Percentiles rank a stretch among this genome's conserved stretches.
Evolutionary conservation across 1,140 invertebrate genomes (phyloP).

Genomic region (Sinella curviseta): DNA sequence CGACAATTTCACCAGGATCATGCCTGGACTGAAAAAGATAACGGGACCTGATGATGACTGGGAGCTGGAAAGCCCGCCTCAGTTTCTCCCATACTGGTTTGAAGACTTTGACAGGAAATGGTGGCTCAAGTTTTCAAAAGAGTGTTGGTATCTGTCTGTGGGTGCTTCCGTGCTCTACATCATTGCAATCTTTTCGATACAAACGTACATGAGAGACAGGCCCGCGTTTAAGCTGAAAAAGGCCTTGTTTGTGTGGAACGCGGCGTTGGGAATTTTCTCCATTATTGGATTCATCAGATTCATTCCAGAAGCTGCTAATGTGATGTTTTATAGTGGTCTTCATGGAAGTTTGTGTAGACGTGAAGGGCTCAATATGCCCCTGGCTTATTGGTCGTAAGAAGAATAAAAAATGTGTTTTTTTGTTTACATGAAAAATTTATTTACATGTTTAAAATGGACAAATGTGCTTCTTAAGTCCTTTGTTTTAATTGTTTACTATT

Average conservation of each 20-base stretch:
- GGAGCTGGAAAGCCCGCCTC: slow-evolving; percentile 13
- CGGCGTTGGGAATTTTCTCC: slow-evolving; percentile 23
- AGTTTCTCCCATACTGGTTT: slow-evolving; percentile 30
- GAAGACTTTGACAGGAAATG: slow-evolving; percentile 28
- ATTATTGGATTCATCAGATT: slow-evolving; percentile 28
- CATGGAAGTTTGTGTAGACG: slow-evolving; percentile 28
- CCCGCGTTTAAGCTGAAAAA: slow-evolving; percentile 26
- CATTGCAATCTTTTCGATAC: slow-evolving; percentile 19
- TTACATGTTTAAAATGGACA: too few relatives aligned
- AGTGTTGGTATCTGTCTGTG: slow-evolving; percentile 29
- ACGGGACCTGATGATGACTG: neutral
- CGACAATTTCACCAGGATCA: neutral
- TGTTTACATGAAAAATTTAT: too few relatives aligned
- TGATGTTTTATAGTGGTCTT: slow-evolving; percentile 21
- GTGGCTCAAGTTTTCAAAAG: slow-evolving; percentile 17
- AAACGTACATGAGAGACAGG: slow-evolving; percentile 30
- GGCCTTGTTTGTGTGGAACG: slow-evolving; percentile 31
- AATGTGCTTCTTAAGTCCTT: neutral
- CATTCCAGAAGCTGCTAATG: neutral
- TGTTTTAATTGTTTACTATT: too few relatives aligned
- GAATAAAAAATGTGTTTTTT: neutral
- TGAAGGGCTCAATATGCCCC: neutral
- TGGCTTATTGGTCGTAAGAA: slow-evolving; percentile 10
- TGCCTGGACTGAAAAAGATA: neutral
- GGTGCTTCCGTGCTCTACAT: slow-evolving; percentile 8